These are phyloP conservation scores for Drosophila planitibia DNA, from an alignment of 2,888 invertebrate species.

Conservation along the genomic window DNA sequence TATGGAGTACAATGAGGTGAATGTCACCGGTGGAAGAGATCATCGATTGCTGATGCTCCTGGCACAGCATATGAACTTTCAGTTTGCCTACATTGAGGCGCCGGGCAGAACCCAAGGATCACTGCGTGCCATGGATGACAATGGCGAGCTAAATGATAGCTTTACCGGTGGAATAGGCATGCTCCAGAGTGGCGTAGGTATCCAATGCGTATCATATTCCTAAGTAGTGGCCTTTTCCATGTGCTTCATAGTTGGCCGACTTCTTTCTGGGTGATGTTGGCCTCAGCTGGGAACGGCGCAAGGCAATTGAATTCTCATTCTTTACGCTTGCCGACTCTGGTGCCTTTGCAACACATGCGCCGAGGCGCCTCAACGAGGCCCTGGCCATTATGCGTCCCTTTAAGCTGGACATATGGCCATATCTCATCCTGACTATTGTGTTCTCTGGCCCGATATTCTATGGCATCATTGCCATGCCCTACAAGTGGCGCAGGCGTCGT, in stretches of 20 bases:
- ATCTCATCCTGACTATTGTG: conserved; percentile 88
- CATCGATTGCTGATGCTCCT: conserved; percentile 89
- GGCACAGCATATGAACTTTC: conserved; percentile 89
- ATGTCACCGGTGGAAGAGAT: conserved; percentile 90
- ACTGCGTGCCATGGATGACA: conserved; percentile 82
- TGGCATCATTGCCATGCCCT: conserved; percentile 88
- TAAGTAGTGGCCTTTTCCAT: not conserved
- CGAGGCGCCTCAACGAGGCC: conserved; percentile 90
- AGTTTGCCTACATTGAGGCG: conserved; percentile 90
- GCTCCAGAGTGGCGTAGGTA: conserved; percentile 88
- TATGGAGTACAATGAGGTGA: conserved; percentile 64
- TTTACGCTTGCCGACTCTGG: conserved; percentile 91
- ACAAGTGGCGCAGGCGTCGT: conserved; percentile 66
- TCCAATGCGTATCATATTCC: not conserved
- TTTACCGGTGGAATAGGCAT: conserved; percentile 91
- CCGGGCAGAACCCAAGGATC: conserved; percentile 91
- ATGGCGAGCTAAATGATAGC: conserved; percentile 88
- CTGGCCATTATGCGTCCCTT: conserved; percentile 91
- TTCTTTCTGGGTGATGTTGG: conserved; percentile 91
- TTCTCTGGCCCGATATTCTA: conserved; percentile 90
- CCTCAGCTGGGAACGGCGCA: conserved; percentile 90
- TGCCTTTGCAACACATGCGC: conserved; percentile 91
- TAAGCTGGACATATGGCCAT: conserved; percentile 91
- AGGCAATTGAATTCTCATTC: conserved; percentile 91
- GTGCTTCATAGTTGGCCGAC: conserved; percentile 87